phyloP scores from a whole-genome alignment of 2,888 invertebrate species.

The Pantelozetes paolii region DNA sequence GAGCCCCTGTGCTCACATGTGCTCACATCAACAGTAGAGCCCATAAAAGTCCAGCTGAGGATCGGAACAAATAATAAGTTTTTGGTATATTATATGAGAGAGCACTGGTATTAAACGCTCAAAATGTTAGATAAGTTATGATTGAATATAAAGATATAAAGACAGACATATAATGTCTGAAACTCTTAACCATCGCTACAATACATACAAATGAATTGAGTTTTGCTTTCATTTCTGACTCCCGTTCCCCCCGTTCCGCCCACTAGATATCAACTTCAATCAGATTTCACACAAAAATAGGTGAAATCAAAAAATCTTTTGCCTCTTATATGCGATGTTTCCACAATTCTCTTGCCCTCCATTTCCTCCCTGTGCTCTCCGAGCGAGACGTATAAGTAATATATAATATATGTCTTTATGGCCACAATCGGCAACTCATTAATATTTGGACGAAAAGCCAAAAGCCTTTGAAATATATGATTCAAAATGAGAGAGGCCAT shows the following conservation, averaged over 20 bases:
- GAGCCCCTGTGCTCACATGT: not conserved
- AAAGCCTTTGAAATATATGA: slow-evolving; percentile 16
- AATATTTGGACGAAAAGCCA: slow-evolving; percentile 21
- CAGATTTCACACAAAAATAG: not conserved
- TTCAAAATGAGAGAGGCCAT: slow-evolving; percentile 24
- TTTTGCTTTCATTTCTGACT: not conserved
- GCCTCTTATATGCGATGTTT: not conserved
- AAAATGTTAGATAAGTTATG: slow-evolving; percentile 11
- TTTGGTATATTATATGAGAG: slow-evolving; percentile 3
- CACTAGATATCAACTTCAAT: not conserved
- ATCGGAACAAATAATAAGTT: slow-evolving; percentile 20
- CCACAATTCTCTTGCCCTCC: not conserved
- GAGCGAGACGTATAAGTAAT: not conserved
- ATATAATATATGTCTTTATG: slow-evolving; percentile 27
- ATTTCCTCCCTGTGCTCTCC: slow-evolving; percentile 3
- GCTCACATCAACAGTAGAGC: not conserved
- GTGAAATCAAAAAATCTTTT: not conserved
- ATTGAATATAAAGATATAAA: not conserved
- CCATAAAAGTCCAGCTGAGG: slow-evolving; percentile 35
- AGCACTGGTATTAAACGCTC: slow-evolving; percentile 22
- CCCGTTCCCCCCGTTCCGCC: not conserved
- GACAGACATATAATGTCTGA: not conserved
- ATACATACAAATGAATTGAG: not conserved
- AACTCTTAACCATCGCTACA: slow-evolving; percentile 14
- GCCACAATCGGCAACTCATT: slow-evolving; percentile 24